These are phyloP conservation scores for Hippopotamyrus pictus DNA, from an alignment of 2,797 vertebrate species.

Conservation along the genomic window DNA sequence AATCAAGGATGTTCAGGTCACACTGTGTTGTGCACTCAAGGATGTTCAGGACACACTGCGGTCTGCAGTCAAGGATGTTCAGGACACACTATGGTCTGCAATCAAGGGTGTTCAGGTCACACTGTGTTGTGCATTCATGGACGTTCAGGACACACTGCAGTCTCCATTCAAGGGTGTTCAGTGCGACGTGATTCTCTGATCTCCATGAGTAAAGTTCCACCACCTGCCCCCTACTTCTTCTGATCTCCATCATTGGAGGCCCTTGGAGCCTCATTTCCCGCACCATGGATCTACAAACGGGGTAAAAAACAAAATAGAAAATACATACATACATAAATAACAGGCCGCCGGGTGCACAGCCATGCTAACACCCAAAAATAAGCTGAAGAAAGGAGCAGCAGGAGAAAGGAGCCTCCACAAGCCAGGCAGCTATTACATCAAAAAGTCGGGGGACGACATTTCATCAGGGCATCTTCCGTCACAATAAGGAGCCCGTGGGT, in stretches of 20 bases:
- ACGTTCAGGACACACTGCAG: not conserved
- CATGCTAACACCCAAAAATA: not conserved
- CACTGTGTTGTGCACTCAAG: not conserved
- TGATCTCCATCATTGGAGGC: not conserved
- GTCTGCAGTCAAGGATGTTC: not conserved
- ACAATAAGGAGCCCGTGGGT: not conserved
- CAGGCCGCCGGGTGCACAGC: not conserved
- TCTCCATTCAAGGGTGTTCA: not conserved
- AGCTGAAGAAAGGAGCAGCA: not conserved
- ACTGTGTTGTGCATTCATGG: not conserved
- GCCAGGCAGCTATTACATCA: not conserved
- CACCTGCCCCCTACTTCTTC: not conserved
- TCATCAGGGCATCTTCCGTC: not conserved
- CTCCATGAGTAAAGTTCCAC: not conserved
- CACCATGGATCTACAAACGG: not conserved
- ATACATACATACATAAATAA: slow-evolving; percentile 1
- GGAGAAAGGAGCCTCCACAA: not conserved
- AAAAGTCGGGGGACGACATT: not conserved
- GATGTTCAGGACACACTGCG: not conserved
- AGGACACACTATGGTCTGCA: not conserved
- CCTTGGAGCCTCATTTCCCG: not conserved
- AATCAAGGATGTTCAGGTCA: not conserved
- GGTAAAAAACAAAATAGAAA: not conserved
- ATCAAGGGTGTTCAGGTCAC: not conserved
- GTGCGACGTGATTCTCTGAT: not conserved